Percentiles rank a stretch among this genome's conserved stretches.
phyloP scores from a whole-genome alignment of 2,797 vertebrate species.

The Hephaestus fuliginosus region DNA sequence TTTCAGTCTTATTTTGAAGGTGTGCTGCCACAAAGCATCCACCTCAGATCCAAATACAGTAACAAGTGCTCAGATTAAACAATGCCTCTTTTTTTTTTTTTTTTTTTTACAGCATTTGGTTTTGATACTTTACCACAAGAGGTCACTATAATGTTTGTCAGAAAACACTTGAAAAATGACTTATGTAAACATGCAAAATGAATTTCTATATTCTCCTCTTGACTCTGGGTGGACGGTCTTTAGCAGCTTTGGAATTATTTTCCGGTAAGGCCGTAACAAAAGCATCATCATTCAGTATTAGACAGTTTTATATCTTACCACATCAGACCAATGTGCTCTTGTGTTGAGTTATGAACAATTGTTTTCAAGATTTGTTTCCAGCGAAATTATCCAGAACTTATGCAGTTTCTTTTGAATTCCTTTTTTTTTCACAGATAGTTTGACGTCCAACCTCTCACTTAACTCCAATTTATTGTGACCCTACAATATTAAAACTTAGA shows the following conservation, averaged over 20 bases:
- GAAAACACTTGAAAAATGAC: slow-evolving; percentile 28
- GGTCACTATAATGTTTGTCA: slow-evolving; percentile 68
- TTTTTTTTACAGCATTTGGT: slow-evolving; percentile 52
- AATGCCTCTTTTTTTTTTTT: slow-evolving; percentile 31
- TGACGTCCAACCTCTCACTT: not conserved
- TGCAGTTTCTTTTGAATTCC: not conserved
- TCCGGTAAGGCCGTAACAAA: slow-evolving; percentile 51
- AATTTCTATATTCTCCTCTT: slow-evolving; percentile 22
- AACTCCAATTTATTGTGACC: slow-evolving; percentile 2
- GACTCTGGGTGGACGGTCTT: slow-evolving; percentile 36
- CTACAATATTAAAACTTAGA: not conserved
- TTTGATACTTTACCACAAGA: slow-evolving; percentile 68
- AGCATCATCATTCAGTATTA: slow-evolving; percentile 26
- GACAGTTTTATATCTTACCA: slow-evolving; percentile 10
- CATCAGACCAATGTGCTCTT: slow-evolving; percentile 10
- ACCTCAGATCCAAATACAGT: slow-evolving; percentile 49
- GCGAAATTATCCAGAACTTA: not conserved
- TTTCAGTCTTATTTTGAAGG: not conserved
- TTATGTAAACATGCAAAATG: slow-evolving; percentile 57
- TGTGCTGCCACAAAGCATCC: slow-evolving; percentile 23
- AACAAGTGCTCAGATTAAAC: slow-evolving; percentile 52
- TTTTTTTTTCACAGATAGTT: slow-evolving; percentile 28
- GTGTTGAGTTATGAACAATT: not conserved
- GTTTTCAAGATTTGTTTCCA: slow-evolving; percentile 11
- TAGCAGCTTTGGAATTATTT: slow-evolving; percentile 62